These are phyloP conservation scores for Mellilla xanthometata DNA, from an alignment of 2,888 invertebrate genomes.

Conservation along the genomic window DNA sequence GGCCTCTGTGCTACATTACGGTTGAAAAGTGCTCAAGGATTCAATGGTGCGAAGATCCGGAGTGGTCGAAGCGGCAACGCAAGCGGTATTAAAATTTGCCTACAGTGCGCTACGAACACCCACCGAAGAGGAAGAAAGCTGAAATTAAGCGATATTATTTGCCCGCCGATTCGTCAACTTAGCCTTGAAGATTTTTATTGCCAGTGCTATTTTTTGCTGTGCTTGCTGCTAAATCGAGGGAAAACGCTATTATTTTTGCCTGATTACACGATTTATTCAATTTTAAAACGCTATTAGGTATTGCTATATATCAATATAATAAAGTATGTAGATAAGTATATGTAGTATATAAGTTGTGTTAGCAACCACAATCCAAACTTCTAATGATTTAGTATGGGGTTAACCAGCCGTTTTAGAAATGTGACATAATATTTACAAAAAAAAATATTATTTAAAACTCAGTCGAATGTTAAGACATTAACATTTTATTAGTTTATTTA, in stretches of 20 bases:
- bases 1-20: conserved; percentile 44
- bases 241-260: conserved; percentile 7
- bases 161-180: conserved; percentile 57
- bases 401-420: too few species aligned
- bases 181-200: conserved; percentile 32
- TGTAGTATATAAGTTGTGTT: too few species aligned
- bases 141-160: conserved; percentile 66
- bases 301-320: background rate
- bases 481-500: too few species aligned
- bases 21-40: conserved; percentile 60
- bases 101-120: conserved; percentile 58
- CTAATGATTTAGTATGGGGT: too few species aligned
- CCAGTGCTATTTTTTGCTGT: conserved; percentile 17
- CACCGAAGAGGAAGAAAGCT: conserved; percentile 58
- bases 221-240: conserved; percentile 16
- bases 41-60: conserved; percentile 64
- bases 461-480: too few species aligned
- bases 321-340: too few species aligned
- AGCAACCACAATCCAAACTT: too few species aligned
- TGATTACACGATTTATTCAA: conserved; percentile 7
- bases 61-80: conserved; percentile 53
- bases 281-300: conserved; percentile 3
- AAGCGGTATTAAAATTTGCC: conserved; percentile 74
- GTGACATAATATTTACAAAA: too few species aligned
- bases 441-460: too few species aligned